A percentile compares a stretch with the other conserved stretches of the same genome.
These are phyloP conservation scores for Marcusenius ussheri DNA, from an alignment of 2,113 vertebrate genomes.

Conservation along the genomic window DNA sequence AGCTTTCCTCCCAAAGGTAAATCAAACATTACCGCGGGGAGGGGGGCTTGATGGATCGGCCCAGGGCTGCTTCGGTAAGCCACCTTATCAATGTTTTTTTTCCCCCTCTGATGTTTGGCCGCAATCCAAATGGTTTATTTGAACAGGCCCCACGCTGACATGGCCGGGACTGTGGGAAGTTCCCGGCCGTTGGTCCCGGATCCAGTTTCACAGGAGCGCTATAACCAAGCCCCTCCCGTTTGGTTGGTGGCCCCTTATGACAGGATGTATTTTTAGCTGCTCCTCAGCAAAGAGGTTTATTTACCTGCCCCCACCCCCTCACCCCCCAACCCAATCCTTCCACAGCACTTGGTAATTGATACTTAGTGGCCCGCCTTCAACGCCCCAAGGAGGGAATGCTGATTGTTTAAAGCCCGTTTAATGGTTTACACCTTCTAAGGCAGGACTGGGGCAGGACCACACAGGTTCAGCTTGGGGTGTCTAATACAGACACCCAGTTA, in stretches of 20 bases:
- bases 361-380: not conserved
- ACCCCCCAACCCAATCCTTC: constrained; percentile 27
- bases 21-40: constrained; percentile 57
- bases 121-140: constrained; percentile 60
- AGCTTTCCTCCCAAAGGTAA: constrained; percentile 53
- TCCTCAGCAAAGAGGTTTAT: constrained; percentile 35
- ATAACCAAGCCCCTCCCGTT: constrained; percentile 37
- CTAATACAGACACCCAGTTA: not conserved
- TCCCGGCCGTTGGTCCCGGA: constrained; percentile 46
- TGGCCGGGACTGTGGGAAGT: constrained; percentile 56
- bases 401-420: constrained; percentile 18
- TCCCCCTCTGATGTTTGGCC: constrained; percentile 45
- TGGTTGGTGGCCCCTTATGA: constrained; percentile 37
- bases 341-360: constrained; percentile 37
- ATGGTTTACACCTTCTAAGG: constrained; percentile 20
- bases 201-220: constrained; percentile 46
- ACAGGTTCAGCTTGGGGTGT: not conserved
- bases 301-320: constrained; percentile 34
- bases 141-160: constrained; percentile 51
- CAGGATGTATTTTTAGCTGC: constrained; percentile 36
- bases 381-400: constrained; percentile 3
- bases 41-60: constrained; percentile 55
- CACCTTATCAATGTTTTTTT: constrained; percentile 59
- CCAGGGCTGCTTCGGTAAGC: constrained; percentile 50
- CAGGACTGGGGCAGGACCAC: not conserved